phyloP scores from a whole-genome alignment of 2,888 invertebrate genomes.

The Caenorhabditis uteleia region DNA sequence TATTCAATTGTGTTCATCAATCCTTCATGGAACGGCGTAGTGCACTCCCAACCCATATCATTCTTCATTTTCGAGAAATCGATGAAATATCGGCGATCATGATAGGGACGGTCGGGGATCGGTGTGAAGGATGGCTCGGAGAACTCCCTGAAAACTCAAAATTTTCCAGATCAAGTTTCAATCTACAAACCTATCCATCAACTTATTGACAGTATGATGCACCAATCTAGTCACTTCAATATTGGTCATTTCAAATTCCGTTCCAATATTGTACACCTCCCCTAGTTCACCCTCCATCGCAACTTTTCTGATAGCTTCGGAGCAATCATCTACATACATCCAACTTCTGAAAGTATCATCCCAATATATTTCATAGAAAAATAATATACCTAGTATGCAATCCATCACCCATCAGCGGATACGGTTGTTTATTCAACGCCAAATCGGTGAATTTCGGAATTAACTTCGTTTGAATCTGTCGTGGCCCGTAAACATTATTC shows the following conservation, averaged over 20 bases:
- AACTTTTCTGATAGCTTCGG: slow-evolving; percentile 67
- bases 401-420: slow-evolving; percentile 69
- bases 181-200: slow-evolving; percentile 33
- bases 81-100: slow-evolving; percentile 68
- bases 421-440: slow-evolving; percentile 65
- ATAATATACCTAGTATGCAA: slow-evolving; percentile 56
- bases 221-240: slow-evolving; percentile 69
- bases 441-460: slow-evolving; percentile 68
- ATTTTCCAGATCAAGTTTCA: no score
- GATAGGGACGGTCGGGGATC: slow-evolving; percentile 68
- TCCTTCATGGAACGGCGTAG: slow-evolving; percentile 66
- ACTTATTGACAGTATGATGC: slow-evolving; percentile 63
- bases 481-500: slow-evolving; percentile 60
- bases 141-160: slow-evolving; percentile 41
- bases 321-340: slow-evolving; percentile 69
- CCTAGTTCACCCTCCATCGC: slow-evolving; percentile 67
- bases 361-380: not conserved
- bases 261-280: slow-evolving; percentile 68
- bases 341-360: slow-evolving; percentile 53
- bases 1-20: slow-evolving; percentile 63
- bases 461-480: slow-evolving; percentile 63
- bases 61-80: slow-evolving; percentile 65
- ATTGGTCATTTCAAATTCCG: slow-evolving; percentile 69
- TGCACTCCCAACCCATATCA: slow-evolving; percentile 66
- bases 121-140: slow-evolving; percentile 54